Conservation (phyloP, 2,797 vertebrate genomes). For the Anguilla pacifica region DNA sequence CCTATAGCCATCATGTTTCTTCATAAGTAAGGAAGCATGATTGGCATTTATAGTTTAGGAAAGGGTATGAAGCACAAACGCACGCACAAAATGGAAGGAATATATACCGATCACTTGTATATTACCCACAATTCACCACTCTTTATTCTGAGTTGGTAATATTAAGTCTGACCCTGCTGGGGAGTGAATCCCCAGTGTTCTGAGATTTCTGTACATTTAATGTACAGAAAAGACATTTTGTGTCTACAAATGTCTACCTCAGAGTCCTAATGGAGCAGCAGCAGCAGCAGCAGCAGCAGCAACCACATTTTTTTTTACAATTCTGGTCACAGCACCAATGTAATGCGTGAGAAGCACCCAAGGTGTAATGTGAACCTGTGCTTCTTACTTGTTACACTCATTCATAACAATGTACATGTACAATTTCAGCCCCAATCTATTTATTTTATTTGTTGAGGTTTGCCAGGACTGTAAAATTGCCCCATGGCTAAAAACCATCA, state of each 20-base stretch:
- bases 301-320: too few species aligned
- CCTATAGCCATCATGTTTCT: neutral
- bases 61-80: neutral
- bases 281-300: too few species aligned
- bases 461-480: neutral
- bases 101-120: neutral
- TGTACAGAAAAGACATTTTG: too few species aligned
- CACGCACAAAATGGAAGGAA: neutral
- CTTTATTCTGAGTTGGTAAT: neutral
- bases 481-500: neutral
- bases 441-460: neutral
- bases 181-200: neutral
- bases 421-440: neutral
- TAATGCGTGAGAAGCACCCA: too few species aligned
- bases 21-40: neutral
- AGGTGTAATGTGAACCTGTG: too few species aligned
- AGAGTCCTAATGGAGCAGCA: too few species aligned
- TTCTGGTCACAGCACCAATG: too few species aligned
- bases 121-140: neutral
- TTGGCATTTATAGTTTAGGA: neutral
- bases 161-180: neutral
- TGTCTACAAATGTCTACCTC: too few species aligned
- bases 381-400: too few species aligned
- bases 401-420: neutral
- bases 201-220: neutral